Base-by-base conservation (phyloP, 2,888 invertebrate genomes). In the Carpatolechia fugitivella region DNA sequence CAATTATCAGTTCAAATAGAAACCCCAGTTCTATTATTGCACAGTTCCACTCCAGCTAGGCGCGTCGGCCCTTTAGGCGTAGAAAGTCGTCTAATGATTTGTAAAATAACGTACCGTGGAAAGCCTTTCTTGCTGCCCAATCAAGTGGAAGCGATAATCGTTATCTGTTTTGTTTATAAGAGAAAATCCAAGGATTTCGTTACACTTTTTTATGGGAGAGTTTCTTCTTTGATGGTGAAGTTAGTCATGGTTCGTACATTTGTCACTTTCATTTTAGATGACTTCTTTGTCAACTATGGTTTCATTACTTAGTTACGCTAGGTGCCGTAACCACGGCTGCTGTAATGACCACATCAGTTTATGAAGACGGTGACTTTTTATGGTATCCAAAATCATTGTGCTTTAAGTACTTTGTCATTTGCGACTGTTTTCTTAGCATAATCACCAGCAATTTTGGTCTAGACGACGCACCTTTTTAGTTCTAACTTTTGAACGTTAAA, bases 31-130 rank as follows among this genome's bases (percentile, higher is more conserved):
- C 40, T 7, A 24, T 44, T 24, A 20, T 64, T 64, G 63, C 54
- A 60, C 59, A 62, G n/a, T n/a, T n/a, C n/a, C n/a, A n/a, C n/a
- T n/a, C n/a, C n/a, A n/a, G n/a, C n/a, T n/a, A n/a, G n/a, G n/a
- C 66, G 60, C 58, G 47, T 62, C 63, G 62, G 58, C 50, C 60
- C 46, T 56, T 56, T 56, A 2, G 60, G 54, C 52, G 57, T 59
- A 57, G 63, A 60, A 63, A 63, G 59, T 55, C 30, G 55, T n/a
- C 16, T 20, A 59, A 60, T 60, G 59, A 58, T 54, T 61, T 52
- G 50, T 56, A 6, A 52, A 52, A 56, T 56, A 38, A 52, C 20
- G n/a, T 1, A 18, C n/a, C 44, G 38, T 14, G 18, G 46, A 38
- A 47, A 16, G 30, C 47, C 11, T 24, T 46, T 47, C 16, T 47